Conservation (phyloP, 2,888 invertebrate genomes). For the Ypsolopha scabrella region DNA sequence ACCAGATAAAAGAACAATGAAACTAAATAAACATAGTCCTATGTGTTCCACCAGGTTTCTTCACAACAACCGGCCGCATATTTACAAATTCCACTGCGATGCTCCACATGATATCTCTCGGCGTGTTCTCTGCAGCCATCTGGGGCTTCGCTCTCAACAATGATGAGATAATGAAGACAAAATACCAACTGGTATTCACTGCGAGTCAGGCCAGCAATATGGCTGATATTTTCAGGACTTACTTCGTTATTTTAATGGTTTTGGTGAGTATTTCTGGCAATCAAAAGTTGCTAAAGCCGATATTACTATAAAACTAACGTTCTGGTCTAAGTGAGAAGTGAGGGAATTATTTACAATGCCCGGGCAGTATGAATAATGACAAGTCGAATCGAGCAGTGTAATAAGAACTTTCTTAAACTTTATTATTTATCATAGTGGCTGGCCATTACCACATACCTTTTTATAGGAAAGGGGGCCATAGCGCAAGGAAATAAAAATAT, state of each 20-base stretch:
- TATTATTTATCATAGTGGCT: too few relatives aligned
- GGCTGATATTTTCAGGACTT: slow-evolving; percentile 2
- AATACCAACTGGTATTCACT: not conserved
- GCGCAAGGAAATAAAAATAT: too few relatives aligned
- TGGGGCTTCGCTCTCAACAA: slow-evolving; percentile 1
- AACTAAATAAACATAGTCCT: too few relatives aligned
- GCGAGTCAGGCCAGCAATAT: not conserved
- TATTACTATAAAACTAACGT: too few relatives aligned
- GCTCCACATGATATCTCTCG: not conserved
- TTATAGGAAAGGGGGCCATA: too few relatives aligned
- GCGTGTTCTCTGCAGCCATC: not conserved
- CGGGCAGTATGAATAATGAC: too few relatives aligned
- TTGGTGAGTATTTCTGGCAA: slow-evolving; percentile 3
- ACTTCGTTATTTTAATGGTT: slow-evolving; percentile 2
- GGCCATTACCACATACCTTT: too few relatives aligned
- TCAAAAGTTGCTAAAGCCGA: not conserved
- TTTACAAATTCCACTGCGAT: not conserved
- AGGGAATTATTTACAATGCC: too few relatives aligned
- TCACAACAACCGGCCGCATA: not conserved
- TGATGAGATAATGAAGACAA: not conserved
- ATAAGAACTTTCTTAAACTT: too few relatives aligned
- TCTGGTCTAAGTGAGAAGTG: too few relatives aligned
- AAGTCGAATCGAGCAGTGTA: too few relatives aligned
- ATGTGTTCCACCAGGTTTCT: not conserved
- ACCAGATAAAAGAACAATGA: too few relatives aligned